Conservation (phyloP, 2,797 vertebrate species). For the Chiropotes sagulatus region DNA sequence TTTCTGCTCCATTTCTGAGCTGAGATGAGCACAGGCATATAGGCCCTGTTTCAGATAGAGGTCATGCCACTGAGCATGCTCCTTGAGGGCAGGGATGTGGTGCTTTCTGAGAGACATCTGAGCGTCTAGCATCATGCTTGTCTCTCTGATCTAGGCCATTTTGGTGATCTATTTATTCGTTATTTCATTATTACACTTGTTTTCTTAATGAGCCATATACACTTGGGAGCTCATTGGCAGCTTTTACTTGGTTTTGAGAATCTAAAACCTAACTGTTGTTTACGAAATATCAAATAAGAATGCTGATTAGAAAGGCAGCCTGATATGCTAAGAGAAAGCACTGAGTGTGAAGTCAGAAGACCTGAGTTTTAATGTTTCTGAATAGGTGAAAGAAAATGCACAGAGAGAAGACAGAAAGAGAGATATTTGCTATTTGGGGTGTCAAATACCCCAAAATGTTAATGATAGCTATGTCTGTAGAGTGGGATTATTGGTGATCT, state of each 20-base stretch:
- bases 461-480: background rate
- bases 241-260: conserved; percentile 3
- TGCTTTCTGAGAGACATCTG: background rate
- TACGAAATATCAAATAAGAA: conserved; percentile 23
- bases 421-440: background rate
- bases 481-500: background rate
- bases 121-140: background rate
- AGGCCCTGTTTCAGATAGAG: background rate
- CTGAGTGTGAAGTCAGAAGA: background rate
- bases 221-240: background rate
- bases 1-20: background rate
- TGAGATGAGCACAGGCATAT: background rate
- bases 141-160: background rate
- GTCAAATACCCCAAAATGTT: background rate
- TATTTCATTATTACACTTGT: background rate
- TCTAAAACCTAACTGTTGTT: conserved; percentile 22
- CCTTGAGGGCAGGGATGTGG: background rate
- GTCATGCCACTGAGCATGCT: background rate
- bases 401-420: background rate
- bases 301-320: background rate
- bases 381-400: background rate
- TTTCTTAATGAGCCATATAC: background rate
- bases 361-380: background rate
- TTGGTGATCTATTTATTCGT: background rate
- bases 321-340: background rate